Base-by-base conservation (phyloP, 2,113 vertebrate genomes). In the Rhabdornis inornatus region DNA sequence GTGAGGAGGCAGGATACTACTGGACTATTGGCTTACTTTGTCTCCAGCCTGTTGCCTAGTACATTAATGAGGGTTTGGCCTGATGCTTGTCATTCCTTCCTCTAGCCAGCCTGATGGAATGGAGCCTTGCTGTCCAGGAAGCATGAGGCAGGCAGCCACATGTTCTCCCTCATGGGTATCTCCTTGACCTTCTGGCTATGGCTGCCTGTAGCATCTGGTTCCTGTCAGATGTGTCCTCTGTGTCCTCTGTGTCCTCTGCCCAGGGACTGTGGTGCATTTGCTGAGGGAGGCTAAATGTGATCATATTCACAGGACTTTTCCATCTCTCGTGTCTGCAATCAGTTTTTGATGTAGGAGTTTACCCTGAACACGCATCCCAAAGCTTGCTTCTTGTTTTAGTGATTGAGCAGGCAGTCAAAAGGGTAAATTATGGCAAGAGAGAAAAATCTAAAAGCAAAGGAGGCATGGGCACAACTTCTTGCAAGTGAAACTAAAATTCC, bases 331-430 rank as follows among this genome's bases (percentile, higher is more conserved):
- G 5, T 15, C 47, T 23, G 45, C 50, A 18, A 49, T 76, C 33
- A 23, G 65, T 60, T 93, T 7, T 8, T 76, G 70, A 68, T 90
- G 30, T 20, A 59, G 56, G 49, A 90, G 63, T 56, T 86, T 18
- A 9, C 57, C 17, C 45, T 92, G 33, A 37, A n/a, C 57, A 6
- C 2, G 6, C 35, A 59, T 87, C 61, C 63, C 21, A 83, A 45
- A 35, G 44, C 37, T 83, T 66, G 22, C 22, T 56, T 70, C 63
- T 81, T 84, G 68, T 49, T 56, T 55, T 52, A 15, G 7, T 78
- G 88, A 82, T 94, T 97, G 92, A 83, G 92, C 85, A 72, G 83
- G 53, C 56, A 90, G 89, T 91, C 66, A 74, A 39, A 96, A 96
- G 60, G 82, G 35, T 60, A 91, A 64, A 28, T 96, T 91, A 59